Percentiles rank a stretch among this genome's conserved stretches.
phyloP scores from a whole-genome alignment of 2,888 invertebrate genomes.

The Caenorhabditis uteleia region DNA sequence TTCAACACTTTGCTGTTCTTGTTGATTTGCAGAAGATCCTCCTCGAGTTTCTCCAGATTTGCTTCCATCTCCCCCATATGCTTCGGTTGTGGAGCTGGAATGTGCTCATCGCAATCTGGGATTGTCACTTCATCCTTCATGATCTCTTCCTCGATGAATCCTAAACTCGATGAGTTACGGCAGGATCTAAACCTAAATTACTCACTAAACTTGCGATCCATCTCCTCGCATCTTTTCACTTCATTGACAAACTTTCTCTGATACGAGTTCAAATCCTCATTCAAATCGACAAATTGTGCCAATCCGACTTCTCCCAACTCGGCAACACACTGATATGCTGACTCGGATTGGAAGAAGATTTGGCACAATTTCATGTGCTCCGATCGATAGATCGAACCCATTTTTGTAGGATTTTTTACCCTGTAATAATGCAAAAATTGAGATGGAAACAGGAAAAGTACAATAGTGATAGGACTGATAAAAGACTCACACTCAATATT shows the following conservation, averaged over 20 bases:
- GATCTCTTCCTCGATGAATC: constrained; percentile 55
- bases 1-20: constrained; percentile 50
- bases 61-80: constrained; percentile 63
- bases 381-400: constrained; percentile 65
- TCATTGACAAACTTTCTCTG: constrained; percentile 65
- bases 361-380: constrained; percentile 66
- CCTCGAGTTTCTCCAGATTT: constrained; percentile 64
- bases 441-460: no score
- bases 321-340: constrained; percentile 64
- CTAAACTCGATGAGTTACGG: constrained; percentile 33
- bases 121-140: constrained; percentile 49
- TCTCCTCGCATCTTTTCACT: constrained; percentile 62
- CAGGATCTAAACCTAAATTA: no score
- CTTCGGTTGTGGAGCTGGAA: constrained; percentile 60
- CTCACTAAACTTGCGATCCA: constrained; percentile 64
- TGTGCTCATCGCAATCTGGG: constrained; percentile 47
- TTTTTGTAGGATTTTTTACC: no score
- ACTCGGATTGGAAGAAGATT: constrained; percentile 66
- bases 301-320: constrained; percentile 64
- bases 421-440: no score
- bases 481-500: no score
- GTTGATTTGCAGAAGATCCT: constrained; percentile 59
- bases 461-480: no score
- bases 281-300: constrained; percentile 66
- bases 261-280: constrained; percentile 60